phyloP scores from a whole-genome alignment of 2,888 invertebrate genomes.

The Spilarctia lutea region DNA sequence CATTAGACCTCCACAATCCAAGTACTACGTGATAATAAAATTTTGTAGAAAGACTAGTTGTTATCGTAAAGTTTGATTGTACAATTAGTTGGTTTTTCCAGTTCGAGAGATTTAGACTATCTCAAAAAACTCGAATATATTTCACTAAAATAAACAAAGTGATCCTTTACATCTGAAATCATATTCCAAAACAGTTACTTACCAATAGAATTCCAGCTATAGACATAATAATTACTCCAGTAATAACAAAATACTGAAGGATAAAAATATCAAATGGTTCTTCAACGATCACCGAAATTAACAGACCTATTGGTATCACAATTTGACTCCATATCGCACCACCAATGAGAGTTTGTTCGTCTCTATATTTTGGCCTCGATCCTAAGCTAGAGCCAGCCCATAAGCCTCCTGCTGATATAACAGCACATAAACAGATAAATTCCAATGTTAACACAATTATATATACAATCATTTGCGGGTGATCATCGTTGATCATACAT shows the following conservation, averaged over 20 bases:
- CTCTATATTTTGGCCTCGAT: slow-evolving; percentile 63
- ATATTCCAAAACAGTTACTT: slow-evolving; percentile 11
- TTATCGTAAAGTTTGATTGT: not conserved
- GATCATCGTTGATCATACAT: slow-evolving; percentile 14
- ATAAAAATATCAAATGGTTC: slow-evolving; percentile 59
- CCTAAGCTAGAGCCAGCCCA: slow-evolving; percentile 67
- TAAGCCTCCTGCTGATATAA: slow-evolving; percentile 62
- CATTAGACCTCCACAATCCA: too few relatives aligned
- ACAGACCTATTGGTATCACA: slow-evolving; percentile 68
- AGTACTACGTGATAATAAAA: too few relatives aligned
- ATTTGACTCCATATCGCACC: slow-evolving; percentile 78
- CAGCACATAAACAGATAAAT: slow-evolving; percentile 57
- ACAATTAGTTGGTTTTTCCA: not conserved
- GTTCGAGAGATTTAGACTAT: not conserved
- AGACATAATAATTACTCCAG: slow-evolving; percentile 59
- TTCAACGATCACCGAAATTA: slow-evolving; percentile 61
- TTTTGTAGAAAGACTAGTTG: too few relatives aligned
- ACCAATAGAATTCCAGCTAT: slow-evolving; percentile 53
- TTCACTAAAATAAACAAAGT: not conserved
- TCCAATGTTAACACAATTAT: slow-evolving; percentile 55
- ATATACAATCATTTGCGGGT: slow-evolving; percentile 28
- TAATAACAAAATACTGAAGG: slow-evolving; percentile 63
- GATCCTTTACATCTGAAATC: not conserved
- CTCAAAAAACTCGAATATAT: not conserved
- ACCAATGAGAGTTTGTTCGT: slow-evolving; percentile 72